phyloP scores from a whole-genome alignment of 2,888 invertebrate species.

The Cinara cedri region DNA sequence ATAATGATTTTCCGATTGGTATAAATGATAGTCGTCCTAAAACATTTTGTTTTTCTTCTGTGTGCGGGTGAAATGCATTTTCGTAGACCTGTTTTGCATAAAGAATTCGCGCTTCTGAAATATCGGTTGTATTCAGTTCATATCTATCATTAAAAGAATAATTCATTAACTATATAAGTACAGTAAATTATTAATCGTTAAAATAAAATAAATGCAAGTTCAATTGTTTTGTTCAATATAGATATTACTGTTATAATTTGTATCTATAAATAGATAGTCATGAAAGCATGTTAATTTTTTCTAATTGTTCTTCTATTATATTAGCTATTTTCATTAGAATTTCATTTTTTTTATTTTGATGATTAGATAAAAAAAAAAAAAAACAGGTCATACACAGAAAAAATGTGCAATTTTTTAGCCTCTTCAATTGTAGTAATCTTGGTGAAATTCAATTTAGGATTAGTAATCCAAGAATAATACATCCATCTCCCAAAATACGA shows the following conservation, averaged over 20 bases:
- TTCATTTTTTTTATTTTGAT: constrained; percentile 10
- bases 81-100: constrained; percentile 25
- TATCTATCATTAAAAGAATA: constrained; percentile 13
- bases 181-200: background rate
- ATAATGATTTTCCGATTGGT: constrained; percentile 34
- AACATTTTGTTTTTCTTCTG: background rate
- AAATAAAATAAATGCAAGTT: background rate
- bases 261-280: background rate
- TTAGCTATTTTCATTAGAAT: too few species aligned
- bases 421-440: background rate
- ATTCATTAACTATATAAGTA: too few species aligned
- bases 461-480: constrained; percentile 33
- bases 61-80: constrained; percentile 28
- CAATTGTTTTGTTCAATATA: too few species aligned
- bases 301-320: too few species aligned
- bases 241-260: background rate
- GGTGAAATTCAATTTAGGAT: constrained; percentile 15
- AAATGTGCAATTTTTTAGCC: background rate
- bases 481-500: constrained; percentile 33
- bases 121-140: background rate
- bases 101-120: background rate
- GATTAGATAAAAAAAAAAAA: background rate
- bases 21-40: constrained; percentile 43
- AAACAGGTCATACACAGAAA: background rate
- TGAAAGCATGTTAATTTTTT: background rate